Evolutionary conservation across 2,113 vertebrate species (phyloP).

Genomic region (Epinephelus fuscoguttatus): DNA sequence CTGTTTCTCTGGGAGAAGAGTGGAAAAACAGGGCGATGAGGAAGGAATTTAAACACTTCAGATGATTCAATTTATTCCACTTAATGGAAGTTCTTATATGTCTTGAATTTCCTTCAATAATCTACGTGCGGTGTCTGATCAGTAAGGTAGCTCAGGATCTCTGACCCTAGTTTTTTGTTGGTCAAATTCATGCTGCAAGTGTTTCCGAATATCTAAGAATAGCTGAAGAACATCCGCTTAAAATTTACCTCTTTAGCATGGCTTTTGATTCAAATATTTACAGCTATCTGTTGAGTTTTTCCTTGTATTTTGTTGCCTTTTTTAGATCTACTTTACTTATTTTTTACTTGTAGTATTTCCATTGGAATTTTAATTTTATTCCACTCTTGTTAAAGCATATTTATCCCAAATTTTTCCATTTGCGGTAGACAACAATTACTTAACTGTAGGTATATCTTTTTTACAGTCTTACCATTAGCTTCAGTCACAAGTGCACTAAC

Average conservation of each 20-base stretch:
- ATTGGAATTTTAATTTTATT: no score
- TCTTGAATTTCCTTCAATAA: neutral
- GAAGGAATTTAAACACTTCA: neutral
- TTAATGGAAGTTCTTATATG: neutral
- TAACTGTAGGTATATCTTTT: no score
- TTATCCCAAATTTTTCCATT: no score
- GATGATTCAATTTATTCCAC: neutral
- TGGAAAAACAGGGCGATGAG: neutral
- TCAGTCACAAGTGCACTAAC: neutral
- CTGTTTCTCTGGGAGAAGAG: conserved; percentile 88
- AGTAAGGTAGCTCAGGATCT: neutral
- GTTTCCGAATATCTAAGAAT: neutral
- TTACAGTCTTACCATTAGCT: neutral
- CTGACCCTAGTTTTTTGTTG: neutral
- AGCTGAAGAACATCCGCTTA: neutral
- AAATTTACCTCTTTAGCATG: no score
- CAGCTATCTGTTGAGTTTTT: no score
- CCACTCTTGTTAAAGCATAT: no score
- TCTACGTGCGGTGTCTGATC: neutral
- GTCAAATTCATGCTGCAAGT: neutral
- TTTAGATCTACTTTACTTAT: no score
- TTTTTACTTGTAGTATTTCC: no score
- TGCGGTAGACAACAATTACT: no score
- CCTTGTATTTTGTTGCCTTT: no score
- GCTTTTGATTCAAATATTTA: no score